Evolutionary conservation across 53 echinoderm and acorn worm species (phyloP).

Genomic region (Arbacia lixula): DNA sequence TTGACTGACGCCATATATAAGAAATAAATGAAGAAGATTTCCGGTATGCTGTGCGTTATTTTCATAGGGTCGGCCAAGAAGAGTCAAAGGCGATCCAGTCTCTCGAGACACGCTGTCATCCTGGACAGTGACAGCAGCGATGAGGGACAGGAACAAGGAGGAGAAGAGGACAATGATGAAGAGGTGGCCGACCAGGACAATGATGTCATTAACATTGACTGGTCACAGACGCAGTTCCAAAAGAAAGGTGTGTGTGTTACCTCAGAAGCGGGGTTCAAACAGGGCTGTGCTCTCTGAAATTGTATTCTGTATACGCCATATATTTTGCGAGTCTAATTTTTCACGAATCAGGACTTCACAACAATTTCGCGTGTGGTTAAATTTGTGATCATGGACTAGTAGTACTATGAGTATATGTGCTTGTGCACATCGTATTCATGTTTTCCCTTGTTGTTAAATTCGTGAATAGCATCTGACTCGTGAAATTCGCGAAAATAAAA

Average conservation of each 20-base stretch:
- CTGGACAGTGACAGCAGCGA: conserved; percentile 36
- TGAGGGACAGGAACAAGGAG: too few relatives aligned
- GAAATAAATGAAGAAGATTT: background rate
- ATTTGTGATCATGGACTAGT: too few relatives aligned
- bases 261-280: too few relatives aligned
- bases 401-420: too few relatives aligned
- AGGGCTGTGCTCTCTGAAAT: too few relatives aligned
- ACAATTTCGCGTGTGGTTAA: background rate
- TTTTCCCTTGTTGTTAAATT: too few relatives aligned
- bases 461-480: too few relatives aligned
- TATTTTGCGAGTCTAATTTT: too few relatives aligned
- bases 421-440: too few relatives aligned
- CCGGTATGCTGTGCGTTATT: background rate
- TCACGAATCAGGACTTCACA: background rate
- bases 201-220: conserved; percentile 45
- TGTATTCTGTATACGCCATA: too few relatives aligned
- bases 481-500: too few relatives aligned
- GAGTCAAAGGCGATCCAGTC: background rate
- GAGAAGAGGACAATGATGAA: background rate
- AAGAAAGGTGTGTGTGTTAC: conserved; percentile 10
- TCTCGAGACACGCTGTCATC: background rate
- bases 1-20: background rate
- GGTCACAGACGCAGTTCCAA: conserved; percentile 29
- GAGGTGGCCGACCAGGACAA: background rate
- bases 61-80: conserved; percentile 29